Conservation (phyloP, 1,140 invertebrate genomes). For the Leptinotarsa lineolata region DNA sequence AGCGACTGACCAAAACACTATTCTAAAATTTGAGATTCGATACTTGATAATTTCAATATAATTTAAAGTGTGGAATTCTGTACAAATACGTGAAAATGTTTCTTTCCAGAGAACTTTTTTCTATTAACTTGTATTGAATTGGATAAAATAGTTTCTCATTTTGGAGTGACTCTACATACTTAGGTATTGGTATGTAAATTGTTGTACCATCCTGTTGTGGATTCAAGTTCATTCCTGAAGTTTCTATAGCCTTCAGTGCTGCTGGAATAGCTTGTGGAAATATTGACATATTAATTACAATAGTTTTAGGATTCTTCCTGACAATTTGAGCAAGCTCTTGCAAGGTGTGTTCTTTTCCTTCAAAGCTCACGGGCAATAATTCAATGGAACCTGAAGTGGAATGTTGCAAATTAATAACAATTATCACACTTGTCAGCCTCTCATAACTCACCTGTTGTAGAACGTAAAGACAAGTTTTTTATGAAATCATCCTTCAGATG, state of each 20-base stretch:
- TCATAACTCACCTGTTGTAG: constrained; percentile 61
- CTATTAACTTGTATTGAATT: no score
- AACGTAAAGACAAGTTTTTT: constrained; percentile 76
- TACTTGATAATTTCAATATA: no score
- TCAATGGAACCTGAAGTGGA: constrained; percentile 72
- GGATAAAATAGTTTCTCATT: no score
- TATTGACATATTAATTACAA: constrained; percentile 79
- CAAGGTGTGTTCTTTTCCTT: constrained; percentile 81
- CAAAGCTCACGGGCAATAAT: constrained; percentile 72
- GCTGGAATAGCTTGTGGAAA: constrained; percentile 84
- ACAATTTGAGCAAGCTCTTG: constrained; percentile 89
- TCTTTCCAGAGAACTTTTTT: no score
- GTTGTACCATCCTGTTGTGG: constrained; percentile 93
- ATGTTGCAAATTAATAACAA: background rate
- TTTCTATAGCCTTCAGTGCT: constrained; percentile 73
- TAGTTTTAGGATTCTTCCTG: constrained; percentile 83
- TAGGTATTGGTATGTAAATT: constrained; percentile 85
- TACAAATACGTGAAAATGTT: no score
- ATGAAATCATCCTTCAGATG: constrained; percentile 78
- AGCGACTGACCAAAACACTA: no score
- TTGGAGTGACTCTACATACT: constrained; percentile 61
- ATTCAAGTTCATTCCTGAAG: constrained; percentile 89
- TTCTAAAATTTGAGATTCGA: no score
- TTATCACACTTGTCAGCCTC: constrained; percentile 1
- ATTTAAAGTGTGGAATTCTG: no score